Evolutionary conservation across 1,140 invertebrate genomes (phyloP).

Genomic region (Hyphantria cunea): DNA sequence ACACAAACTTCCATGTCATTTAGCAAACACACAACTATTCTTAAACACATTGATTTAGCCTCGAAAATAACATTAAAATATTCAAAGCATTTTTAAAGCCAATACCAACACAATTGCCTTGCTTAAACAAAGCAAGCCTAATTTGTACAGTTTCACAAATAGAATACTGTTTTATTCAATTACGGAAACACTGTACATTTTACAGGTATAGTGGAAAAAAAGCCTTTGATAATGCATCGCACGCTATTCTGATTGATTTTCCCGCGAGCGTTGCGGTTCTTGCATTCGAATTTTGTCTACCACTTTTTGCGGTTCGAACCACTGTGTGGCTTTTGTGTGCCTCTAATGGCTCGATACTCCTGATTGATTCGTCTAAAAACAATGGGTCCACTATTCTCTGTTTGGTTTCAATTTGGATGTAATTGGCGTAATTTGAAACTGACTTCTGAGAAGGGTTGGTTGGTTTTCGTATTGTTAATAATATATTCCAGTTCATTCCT

Average conservation of each 20-base stretch:
- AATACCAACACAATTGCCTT: too few species aligned
- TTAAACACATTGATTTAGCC: too few species aligned
- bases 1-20: too few species aligned
- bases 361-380: conserved; percentile 25
- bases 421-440: background rate
- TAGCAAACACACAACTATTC: too few species aligned
- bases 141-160: conserved; percentile 12
- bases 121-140: conserved; percentile 11
- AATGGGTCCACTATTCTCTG: background rate
- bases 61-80: too few species aligned
- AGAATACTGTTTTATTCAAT: conserved; percentile 26
- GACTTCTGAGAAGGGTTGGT: background rate
- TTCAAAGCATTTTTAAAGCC: too few species aligned
- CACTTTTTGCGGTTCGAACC: conserved; percentile 28
- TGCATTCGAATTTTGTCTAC: conserved; percentile 29
- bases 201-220: conserved; percentile 10
- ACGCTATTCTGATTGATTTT: conserved; percentile 31
- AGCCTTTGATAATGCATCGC: conserved; percentile 11
- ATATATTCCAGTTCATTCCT: background rate
- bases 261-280: conserved; percentile 23
- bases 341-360: conserved; percentile 22
- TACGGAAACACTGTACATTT: conserved; percentile 16
- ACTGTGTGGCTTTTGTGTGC: conserved; percentile 24
- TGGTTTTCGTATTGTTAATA: background rate
- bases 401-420: conserved; percentile 8